Conservation (phyloP, 1,140 invertebrate species). For the Lithobius niger region DNA sequence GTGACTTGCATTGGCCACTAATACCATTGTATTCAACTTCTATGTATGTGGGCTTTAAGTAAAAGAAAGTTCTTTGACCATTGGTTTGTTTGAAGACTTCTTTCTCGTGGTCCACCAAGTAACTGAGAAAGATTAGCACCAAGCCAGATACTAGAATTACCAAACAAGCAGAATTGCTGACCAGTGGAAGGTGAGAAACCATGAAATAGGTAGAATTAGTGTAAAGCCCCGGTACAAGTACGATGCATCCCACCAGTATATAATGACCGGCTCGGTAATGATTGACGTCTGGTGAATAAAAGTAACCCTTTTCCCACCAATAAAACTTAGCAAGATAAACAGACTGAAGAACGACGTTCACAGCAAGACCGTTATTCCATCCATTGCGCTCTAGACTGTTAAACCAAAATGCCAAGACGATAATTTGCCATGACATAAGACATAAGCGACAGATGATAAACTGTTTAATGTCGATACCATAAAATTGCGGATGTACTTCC, state of each 20-base stretch:
- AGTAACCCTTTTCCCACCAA: constrained; percentile 47
- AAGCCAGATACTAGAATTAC: constrained; percentile 34
- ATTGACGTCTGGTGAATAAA: constrained; percentile 46
- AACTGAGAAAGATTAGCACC: constrained; percentile 35
- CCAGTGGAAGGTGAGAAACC: constrained; percentile 32
- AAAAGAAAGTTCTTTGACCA: constrained; percentile 37
- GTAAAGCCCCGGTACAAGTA: constrained; percentile 41
- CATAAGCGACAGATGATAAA: constrained; percentile 39
- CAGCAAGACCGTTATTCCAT: constrained; percentile 36
- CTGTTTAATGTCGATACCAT: constrained; percentile 36
- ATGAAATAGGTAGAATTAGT: constrained; percentile 39
- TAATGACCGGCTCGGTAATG: constrained; percentile 45
- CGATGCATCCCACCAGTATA: constrained; percentile 45
- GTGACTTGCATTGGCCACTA: constrained; percentile 17
- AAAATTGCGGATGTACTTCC: constrained; percentile 40
- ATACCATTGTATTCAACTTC: constrained; percentile 30
- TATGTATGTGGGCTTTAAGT: constrained; percentile 34
- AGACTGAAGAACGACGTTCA: constrained; percentile 33
- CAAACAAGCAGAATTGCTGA: constrained; percentile 17
- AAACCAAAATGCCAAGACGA: constrained; percentile 28
- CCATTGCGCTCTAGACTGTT: constrained; percentile 24
- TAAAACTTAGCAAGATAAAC: constrained; percentile 46
- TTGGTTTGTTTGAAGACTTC: constrained; percentile 32
- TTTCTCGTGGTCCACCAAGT: constrained; percentile 37
- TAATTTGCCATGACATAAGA: constrained; percentile 43